Evolutionary conservation across 2,797 vertebrate genomes (phyloP).

Genomic region (Oreortyx pictus): DNA sequence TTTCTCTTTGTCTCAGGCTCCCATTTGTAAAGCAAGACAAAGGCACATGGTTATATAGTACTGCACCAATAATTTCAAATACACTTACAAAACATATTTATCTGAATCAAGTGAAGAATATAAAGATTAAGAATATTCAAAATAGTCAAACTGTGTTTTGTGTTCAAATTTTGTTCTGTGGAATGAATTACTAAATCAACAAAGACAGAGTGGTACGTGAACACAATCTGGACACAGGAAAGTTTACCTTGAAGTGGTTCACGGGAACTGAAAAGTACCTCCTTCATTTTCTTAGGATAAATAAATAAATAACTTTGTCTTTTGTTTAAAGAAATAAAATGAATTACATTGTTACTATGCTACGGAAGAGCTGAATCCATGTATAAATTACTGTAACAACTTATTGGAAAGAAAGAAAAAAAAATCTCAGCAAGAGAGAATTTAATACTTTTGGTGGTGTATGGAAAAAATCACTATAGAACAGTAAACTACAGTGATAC

Average conservation of each 20-base stretch:
- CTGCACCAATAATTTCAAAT: neutral
- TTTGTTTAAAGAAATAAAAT: conserved; percentile 22
- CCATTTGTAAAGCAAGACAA: neutral
- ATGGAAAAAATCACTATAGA: conserved; percentile 48
- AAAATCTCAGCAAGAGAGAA: conserved; percentile 10
- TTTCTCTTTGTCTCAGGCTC: neutral
- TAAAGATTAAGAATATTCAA: neutral
- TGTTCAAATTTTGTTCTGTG: neutral
- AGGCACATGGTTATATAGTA: neutral
- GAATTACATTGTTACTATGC: conserved; percentile 16
- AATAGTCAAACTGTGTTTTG: neutral
- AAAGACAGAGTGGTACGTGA: neutral
- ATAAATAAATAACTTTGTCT: neutral
- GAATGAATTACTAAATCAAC: neutral
- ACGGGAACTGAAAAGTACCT: neutral
- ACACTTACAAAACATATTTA: neutral
- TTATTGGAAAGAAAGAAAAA: conserved; percentile 47
- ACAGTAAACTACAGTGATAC: conserved; percentile 40
- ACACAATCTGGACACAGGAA: neutral
- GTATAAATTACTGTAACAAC: neutral
- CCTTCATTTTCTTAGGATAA: neutral
- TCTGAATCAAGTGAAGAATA: neutral
- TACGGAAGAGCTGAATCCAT: conserved; percentile 28
- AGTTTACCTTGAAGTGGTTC: neutral
- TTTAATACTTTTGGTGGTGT: conserved; percentile 46